Evolutionary conservation across 2,113 vertebrate genomes (phyloP), one percentile per base, ranked within the genome.

Genomic region (Nothobranchius kuhntae): DNA sequence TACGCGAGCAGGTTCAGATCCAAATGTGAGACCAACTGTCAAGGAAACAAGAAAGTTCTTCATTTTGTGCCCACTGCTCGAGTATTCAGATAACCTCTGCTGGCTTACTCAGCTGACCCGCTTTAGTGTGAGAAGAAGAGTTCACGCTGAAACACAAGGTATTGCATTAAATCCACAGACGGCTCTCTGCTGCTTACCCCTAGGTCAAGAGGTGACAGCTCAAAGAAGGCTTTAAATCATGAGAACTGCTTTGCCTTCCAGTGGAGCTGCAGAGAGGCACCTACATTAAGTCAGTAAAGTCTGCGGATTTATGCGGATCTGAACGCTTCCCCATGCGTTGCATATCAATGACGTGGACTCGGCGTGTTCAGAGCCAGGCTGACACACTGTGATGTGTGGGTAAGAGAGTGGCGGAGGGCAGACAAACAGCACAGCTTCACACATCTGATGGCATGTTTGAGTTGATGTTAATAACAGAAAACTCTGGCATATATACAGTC

Each of bases 161-260:
- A 87, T 80, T 73, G 69, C 75, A 79, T 85, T 75, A 89, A 88
- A 89, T 78, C 88, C 87, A 63, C 53, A 35, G 80, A 80, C 69
- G 86, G 75, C 71, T 85, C 80, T 78, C 77, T 80, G 77, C 77
- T 75, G 82, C 86, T 88, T 85, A 86, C 75, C 78, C 82, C 44
- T n/a, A 87, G 88, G 90, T 90, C 86, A 88, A 79, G 86, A 75
- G 90, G 88, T 89, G 75, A 85, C 71, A 79, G 78, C 88, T 86
- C 83, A 87, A 83, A 85, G 81, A 82, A 74, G 9, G 71, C 84
- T 79, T 87, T 86, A 83, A 91, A 87, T 86, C 87, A 88, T 86
- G 87, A 92, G 89, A 90, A 91, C 89, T 78, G 84, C 81, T 81
- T 91, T 92, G 90, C 89, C 87, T 90, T 90, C 82, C 81, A 75